Base-by-base conservation (phyloP, 30 jellyfish, hydroid and myxozoan species). In the Haliclystus octoradiatus region DNA sequence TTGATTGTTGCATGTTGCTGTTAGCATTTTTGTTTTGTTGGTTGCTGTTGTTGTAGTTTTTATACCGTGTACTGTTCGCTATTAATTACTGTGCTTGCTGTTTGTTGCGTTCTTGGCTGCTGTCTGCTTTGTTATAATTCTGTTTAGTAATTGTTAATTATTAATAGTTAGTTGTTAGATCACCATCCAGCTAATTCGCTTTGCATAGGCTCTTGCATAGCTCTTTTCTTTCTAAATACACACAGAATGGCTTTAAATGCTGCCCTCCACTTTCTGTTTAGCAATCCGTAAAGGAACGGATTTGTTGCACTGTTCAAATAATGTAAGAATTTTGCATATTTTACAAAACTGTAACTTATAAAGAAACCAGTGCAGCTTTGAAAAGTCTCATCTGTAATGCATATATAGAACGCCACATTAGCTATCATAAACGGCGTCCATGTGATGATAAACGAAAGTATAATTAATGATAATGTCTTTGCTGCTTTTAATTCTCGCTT, bases 361-460 rank as follows among this genome's bases (percentile, higher is more conserved):
- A 19, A 30, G 32, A 33, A 33, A 2, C 81, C 53, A 4, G 63
- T 29, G 31, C 77, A 71, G 27, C 62, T 50, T 28, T 32, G 33
- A 19, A 25, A 30, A 9, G 72, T 49, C 66, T 70, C 33, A 69
- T 62, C 63, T 47, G 49, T 70, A 1, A 12, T 2, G 75, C 82
- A 70, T 31, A 31, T 65, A 71, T 79, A 79, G n/a, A 68, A 51
- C 30, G 71, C 29, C 25, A 86, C 75, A 31, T 76, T 86, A 52
- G 79, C 12, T 3, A 69, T 52, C 85, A 86, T 86, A 51, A 86
- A 86, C 26, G 96, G 96, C 2, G 96, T 86, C 96, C 96, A 86
- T 1, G 88, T 63, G 26, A 79, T 23, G 7, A 86, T 40, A 34
- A 86, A 86, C 28, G 86, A 76, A n/a, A 94, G 82, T 83, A 86